These are phyloP conservation scores for Baryphthengus martii DNA, from an alignment of 2,113 vertebrate genomes.

Conservation along the genomic window DNA sequence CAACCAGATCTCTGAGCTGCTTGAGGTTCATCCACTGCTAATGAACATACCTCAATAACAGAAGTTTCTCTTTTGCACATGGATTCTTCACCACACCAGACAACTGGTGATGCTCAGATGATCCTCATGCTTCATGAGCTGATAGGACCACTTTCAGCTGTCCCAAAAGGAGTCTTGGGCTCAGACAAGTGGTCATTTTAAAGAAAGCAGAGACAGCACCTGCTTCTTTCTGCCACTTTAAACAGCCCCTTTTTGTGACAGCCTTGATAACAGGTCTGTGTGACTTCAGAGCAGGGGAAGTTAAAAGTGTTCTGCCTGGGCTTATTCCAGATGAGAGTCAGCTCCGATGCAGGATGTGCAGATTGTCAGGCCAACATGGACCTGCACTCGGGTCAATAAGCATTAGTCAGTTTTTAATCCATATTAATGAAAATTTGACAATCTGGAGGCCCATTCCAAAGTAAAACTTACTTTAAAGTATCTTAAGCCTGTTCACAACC, in stretches of 20 bases:
- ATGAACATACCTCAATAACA: neutral
- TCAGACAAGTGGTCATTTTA: neutral
- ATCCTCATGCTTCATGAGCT: neutral
- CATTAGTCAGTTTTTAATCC: neutral
- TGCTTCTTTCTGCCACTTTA: neutral
- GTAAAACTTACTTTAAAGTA: neutral
- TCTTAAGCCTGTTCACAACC: neutral
- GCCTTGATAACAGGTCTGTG: fast-evolving
- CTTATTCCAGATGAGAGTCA: neutral
- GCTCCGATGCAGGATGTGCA: neutral
- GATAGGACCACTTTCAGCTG: neutral
- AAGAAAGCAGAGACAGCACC: neutral
- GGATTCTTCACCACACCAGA: neutral
- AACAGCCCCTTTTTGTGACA: neutral
- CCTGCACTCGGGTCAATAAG: neutral
- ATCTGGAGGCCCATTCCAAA: neutral
- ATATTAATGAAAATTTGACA: neutral
- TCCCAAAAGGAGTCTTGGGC: neutral
- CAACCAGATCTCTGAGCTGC: neutral
- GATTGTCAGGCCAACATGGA: neutral
- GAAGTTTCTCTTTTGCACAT: neutral
- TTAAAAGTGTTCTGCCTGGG: neutral
- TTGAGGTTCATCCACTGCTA: neutral
- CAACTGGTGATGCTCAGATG: neutral
- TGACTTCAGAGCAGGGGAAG: neutral